A percentile compares a stretch with the other conserved stretches of the same genome.
Conservation (phyloP, 1,140 invertebrate genomes). For the Agrypnia vestita region DNA sequence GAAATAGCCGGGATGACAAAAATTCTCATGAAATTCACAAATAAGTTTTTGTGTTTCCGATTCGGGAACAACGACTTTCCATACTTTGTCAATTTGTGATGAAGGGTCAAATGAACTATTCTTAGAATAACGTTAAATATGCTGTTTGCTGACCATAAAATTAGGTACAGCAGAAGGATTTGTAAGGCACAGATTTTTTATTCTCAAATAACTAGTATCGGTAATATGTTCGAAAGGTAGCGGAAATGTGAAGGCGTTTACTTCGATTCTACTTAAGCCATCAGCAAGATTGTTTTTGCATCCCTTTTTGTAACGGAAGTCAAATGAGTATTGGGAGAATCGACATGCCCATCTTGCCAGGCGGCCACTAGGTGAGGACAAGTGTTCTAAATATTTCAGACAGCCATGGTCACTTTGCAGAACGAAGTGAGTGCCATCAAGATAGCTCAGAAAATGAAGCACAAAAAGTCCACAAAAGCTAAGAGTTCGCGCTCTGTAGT, state of each 20-base stretch:
- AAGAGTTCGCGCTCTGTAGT: not conserved
- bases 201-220: not conserved
- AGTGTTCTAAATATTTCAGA: not conserved
- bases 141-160: not conserved
- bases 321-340: not conserved
- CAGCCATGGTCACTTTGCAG: not conserved
- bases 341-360: not conserved
- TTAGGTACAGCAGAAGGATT: not conserved
- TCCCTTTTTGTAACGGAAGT: not conserved
- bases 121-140: too few species aligned
- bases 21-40: too few species aligned
- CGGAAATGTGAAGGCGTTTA: not conserved
- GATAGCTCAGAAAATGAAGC: not conserved
- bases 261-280: not conserved
- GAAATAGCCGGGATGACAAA: too few species aligned
- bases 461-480: conserved; percentile 1
- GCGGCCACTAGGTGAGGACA: conserved; percentile 2
- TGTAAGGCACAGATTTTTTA: not conserved
- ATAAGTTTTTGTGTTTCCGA: too few species aligned
- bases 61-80: not conserved
- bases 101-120: too few species aligned
- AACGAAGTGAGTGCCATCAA: not conserved
- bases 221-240: not conserved
- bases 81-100: not conserved
- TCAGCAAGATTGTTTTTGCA: not conserved